These are phyloP conservation scores for Sinopyrophorus schimmeli DNA, from an alignment of 2,888 invertebrate genomes.

Conservation along the genomic window DNA sequence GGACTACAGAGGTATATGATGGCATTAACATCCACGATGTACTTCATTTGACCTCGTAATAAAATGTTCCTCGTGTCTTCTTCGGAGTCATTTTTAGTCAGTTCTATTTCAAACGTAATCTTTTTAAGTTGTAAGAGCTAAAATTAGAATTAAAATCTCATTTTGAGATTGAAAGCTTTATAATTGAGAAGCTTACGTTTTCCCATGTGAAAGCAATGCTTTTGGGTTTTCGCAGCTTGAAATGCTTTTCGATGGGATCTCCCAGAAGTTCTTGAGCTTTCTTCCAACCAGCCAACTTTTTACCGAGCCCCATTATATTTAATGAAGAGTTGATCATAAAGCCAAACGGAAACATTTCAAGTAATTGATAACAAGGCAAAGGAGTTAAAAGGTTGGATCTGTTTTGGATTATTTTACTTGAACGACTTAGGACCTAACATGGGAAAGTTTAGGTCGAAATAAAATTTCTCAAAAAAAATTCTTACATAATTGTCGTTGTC, in stretches of 20 bases:
- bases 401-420: conserved; percentile 37
- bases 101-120: conserved; percentile 77
- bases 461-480: conserved; percentile 19
- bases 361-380: conserved; percentile 68
- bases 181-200: conserved; percentile 63
- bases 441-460: conserved; percentile 9
- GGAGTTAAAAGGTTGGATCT: conserved; percentile 55
- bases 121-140: conserved; percentile 73
- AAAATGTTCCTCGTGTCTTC: conserved; percentile 67
- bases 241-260: conserved; percentile 66
- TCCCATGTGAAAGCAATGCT: conserved; percentile 80
- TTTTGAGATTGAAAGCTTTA: too few relatives aligned
- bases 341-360: conserved; percentile 85
- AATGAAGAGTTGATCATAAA: conserved; percentile 75
- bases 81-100: conserved; percentile 50
- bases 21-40: conserved; percentile 75
- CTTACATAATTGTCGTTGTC: conserved; percentile 81
- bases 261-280: conserved; percentile 64
- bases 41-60: conserved; percentile 83
- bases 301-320: conserved; percentile 76
- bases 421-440: conserved; percentile 44
- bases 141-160: too few relatives aligned
- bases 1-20: conserved; percentile 88
- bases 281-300: conserved; percentile 73
- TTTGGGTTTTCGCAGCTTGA: conserved; percentile 78